Evolutionary conservation across 1,140 invertebrate species (phyloP).

Genomic region (Subanguina moxae): DNA sequence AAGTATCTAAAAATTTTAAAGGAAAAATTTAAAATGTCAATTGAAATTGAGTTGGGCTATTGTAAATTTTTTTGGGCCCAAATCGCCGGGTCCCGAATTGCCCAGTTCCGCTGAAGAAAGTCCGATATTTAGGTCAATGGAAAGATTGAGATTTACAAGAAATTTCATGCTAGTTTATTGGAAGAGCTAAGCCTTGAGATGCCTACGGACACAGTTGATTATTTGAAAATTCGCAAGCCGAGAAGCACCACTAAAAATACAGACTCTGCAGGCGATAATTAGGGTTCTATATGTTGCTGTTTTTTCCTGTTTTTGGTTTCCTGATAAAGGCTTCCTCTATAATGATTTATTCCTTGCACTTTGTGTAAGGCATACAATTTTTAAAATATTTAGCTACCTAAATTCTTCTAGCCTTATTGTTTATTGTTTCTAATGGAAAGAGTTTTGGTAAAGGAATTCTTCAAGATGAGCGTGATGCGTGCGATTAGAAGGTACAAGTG

Average conservation of each 20-base stretch:
- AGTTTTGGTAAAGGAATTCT: no score
- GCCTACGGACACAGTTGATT: constrained; percentile 48
- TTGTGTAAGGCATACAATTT: no score
- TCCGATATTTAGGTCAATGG: constrained; percentile 51
- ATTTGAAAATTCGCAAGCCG: constrained; percentile 28
- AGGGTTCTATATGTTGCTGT: not conserved
- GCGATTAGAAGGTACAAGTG: not conserved
- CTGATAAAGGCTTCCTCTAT: not conserved
- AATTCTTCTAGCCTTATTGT: no score
- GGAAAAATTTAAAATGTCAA: no score
- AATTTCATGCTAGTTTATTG: constrained; percentile 51
- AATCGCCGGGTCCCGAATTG: no score
- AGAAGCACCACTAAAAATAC: not conserved
- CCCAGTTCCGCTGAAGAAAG: no score
- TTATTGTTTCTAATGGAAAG: no score
- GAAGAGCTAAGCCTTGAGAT: constrained; percentile 49
- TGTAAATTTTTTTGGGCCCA: no score
- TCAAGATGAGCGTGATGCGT: no score
- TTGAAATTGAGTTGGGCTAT: no score
- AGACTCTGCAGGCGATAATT: not conserved
- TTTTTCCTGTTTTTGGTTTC: not conserved
- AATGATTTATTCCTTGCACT: not conserved
- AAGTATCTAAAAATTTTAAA: no score
- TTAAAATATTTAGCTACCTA: no score
- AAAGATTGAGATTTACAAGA: constrained; percentile 56